Base-by-base conservation (phyloP, 2,113 vertebrate species). In the Ivindomyrus marchei region DNA sequence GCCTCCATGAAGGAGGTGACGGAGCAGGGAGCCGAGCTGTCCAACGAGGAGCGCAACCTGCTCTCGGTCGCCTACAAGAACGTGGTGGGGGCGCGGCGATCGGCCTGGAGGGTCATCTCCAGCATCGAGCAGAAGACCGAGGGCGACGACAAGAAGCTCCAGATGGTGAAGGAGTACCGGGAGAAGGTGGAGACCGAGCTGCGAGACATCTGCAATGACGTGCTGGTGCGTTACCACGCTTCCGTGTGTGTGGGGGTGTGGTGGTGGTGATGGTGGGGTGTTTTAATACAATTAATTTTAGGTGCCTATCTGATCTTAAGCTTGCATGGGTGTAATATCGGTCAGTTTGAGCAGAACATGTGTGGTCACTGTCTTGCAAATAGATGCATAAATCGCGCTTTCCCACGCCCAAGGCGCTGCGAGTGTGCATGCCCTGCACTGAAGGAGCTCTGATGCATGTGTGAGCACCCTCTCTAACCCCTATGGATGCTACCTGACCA, bases 51-150 rank as follows among this genome's bases (percentile, higher is more conserved):
- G 93, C 96, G 98, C 95, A 99, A 99, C 95, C 97, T 99, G 94
- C 97, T 99, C 56, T 99, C 98, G 0, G 98, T 99, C 91, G 98
- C 98, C 92, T 99, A 98, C 95, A 99, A 99, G 95, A 99, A 99
- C 93, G 98, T 99, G 93, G 98, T 99, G 50, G 98, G 96, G 13
- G 94, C 98, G 7, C 96, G 95, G 89, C 94, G 98, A 91, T 98
- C 98, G 46, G 96, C 98, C 88, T 99, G 98, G 98, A 97, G 98
- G 95, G 97, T 99, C 94, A 95, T 99, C 93, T 97, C 97, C 90
- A 98, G 97, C 95, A 97, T 99, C 89, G 97, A 96, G 93, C 94
- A 96, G 94, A 98, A 98, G 93, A 95, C 96, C 1, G 98, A 98
- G 36, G 94, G 92, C 21, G 93, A 92, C 0, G 97, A 98, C 90